These are phyloP conservation scores for Tringa solitaria DNA, from an alignment of 2,113 vertebrate species.

Conservation along the genomic window DNA sequence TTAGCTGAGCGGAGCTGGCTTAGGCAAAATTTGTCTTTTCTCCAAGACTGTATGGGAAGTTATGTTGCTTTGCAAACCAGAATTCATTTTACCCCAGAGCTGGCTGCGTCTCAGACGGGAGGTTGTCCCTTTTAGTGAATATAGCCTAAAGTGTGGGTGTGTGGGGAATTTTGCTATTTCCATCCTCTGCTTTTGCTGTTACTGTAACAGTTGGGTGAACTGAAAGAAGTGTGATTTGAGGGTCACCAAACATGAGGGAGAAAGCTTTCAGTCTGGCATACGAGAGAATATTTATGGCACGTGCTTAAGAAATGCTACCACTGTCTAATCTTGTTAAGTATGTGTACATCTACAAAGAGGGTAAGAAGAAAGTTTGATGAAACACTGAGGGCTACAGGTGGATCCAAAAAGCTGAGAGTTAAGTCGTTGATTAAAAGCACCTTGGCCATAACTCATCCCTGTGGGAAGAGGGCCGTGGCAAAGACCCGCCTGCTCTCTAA, in stretches of 20 bases:
- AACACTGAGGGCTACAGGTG: neutral
- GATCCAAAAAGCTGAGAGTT: neutral
- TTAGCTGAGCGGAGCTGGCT: neutral
- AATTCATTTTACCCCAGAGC: neutral
- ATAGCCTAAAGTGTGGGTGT: neutral
- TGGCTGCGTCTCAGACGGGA: neutral
- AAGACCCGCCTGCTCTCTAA: neutral
- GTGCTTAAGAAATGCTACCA: neutral
- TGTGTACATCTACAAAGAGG: neutral
- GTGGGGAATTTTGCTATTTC: neutral
- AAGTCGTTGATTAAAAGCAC: neutral
- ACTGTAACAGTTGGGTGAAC: constrained; percentile 34
- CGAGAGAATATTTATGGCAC: neutral
- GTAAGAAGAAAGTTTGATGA: neutral
- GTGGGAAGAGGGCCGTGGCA: neutral
- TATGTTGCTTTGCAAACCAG: neutral
- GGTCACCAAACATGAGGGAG: constrained; percentile 11
- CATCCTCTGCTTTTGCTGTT: constrained; percentile 32
- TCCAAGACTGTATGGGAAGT: neutral
- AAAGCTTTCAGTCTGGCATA: constrained; percentile 11
- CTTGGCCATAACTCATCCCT: neutral
- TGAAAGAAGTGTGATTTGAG: constrained; percentile 37
- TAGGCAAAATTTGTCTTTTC: neutral
- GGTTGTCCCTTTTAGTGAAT: neutral
- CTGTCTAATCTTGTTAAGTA: neutral